A percentile compares a stretch with the other conserved stretches of the same genome.
These are phyloP conservation scores for Aspidapion aeneum DNA, from an alignment of 2,888 invertebrate species.

Conservation along the genomic window DNA sequence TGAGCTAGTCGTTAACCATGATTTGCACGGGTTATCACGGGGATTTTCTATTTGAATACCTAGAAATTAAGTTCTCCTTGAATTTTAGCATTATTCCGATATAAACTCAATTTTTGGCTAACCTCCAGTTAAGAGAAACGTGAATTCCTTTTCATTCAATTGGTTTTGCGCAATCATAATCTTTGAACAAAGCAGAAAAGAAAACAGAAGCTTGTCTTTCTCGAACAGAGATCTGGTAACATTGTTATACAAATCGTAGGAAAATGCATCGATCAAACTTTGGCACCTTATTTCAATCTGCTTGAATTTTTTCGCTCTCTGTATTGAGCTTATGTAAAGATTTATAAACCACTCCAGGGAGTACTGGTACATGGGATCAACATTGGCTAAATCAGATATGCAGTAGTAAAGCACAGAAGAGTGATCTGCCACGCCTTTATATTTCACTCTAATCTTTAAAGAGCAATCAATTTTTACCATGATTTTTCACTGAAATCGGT, in stretches of 20 bases:
- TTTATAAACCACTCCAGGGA: slow-evolving; percentile 84
- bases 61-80: too few relatives aligned
- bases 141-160: slow-evolving; percentile 59
- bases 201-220: slow-evolving; percentile 79
- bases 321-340: slow-evolving; percentile 73
- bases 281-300: slow-evolving; percentile 66
- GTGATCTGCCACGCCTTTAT: slow-evolving; percentile 74
- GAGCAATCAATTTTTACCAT: too few relatives aligned
- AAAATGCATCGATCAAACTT: slow-evolving; percentile 72
- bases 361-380: slow-evolving; percentile 89
- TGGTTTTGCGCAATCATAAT: slow-evolving; percentile 58
- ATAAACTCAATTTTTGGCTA: too few relatives aligned
- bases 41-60: slow-evolving; percentile 65
- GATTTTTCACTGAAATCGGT: too few relatives aligned
- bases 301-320: slow-evolving; percentile 68
- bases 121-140: slow-evolving; percentile 77
- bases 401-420: slow-evolving; percentile 80
- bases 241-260: slow-evolving; percentile 75
- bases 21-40: slow-evolving; percentile 58
- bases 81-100: slow-evolving; percentile 44
- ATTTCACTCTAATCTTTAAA: slow-evolving; percentile 69
- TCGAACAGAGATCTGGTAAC: slow-evolving; percentile 82
- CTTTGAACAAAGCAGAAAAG: slow-evolving; percentile 74
- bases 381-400: slow-evolving; percentile 76
- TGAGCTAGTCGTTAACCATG: slow-evolving; percentile 69